phyloP scores from a whole-genome alignment of 2,797 vertebrate genomes.

The Mastacembelus armatus region DNA sequence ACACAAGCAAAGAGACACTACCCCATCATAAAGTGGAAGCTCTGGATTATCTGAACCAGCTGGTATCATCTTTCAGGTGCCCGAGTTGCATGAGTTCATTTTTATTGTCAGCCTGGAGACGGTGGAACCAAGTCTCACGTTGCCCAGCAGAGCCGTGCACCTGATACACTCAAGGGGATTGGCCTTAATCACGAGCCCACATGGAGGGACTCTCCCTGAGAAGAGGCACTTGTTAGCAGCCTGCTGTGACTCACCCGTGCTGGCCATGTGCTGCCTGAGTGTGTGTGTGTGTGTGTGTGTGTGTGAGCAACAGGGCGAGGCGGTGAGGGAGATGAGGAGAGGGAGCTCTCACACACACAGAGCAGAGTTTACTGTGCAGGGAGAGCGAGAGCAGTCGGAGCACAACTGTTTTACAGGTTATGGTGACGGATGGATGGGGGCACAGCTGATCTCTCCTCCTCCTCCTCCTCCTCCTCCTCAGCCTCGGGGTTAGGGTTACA shows the following conservation, averaged over 20 bases:
- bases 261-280: slow-evolving; percentile 76
- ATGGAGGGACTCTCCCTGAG: slow-evolving; percentile 76
- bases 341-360: slow-evolving; percentile 25
- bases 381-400: slow-evolving; percentile 36
- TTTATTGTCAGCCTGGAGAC: slow-evolving; percentile 42
- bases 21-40: slow-evolving; percentile 1
- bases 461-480: background rate
- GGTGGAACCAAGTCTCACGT: slow-evolving; percentile 65
- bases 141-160: slow-evolving; percentile 65
- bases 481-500: slow-evolving; percentile 16
- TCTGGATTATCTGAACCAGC: background rate
- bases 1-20: slow-evolving; percentile 1
- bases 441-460: slow-evolving; percentile 45
- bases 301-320: slow-evolving; percentile 19
- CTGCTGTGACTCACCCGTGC: slow-evolving; percentile 71
- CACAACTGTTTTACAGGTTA: slow-evolving; percentile 42
- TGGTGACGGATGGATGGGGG: background rate
- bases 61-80: slow-evolving; percentile 32
- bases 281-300: slow-evolving; percentile 18
- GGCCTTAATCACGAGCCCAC: slow-evolving; percentile 67
- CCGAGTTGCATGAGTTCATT: slow-evolving; percentile 14
- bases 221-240: slow-evolving; percentile 68
- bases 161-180: slow-evolving; percentile 72
- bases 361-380: slow-evolving; percentile 1
- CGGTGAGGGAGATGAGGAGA: background rate